These are phyloP conservation scores for Pterocles gutturalis DNA, from an alignment of 2,113 vertebrate species.

Conservation along the genomic window DNA sequence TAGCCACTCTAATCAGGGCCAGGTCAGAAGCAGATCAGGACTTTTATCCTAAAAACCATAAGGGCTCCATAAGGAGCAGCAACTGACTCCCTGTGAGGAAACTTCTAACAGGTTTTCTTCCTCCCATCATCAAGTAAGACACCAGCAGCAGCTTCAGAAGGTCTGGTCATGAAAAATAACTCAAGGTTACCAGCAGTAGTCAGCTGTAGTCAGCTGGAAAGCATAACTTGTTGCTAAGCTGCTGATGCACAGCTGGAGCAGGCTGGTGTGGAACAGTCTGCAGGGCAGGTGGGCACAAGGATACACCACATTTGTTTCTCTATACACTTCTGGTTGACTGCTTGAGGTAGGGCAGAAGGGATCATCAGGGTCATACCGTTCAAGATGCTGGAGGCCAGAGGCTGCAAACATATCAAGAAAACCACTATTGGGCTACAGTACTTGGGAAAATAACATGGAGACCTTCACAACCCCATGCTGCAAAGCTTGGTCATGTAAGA, in stretches of 20 bases:
- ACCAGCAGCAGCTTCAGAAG: background rate
- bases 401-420: background rate
- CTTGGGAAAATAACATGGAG: background rate
- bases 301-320: background rate
- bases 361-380: background rate
- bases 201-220: conserved; percentile 6
- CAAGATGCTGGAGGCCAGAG: background rate
- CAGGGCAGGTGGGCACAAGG: background rate
- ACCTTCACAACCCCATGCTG: background rate
- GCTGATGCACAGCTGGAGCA: background rate
- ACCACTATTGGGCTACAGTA: background rate
- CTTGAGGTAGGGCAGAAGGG: background rate
- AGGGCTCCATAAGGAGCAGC: background rate
- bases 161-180: background rate
- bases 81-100: background rate
- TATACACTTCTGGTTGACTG: background rate
- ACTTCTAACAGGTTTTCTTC: background rate
- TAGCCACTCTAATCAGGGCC: background rate
- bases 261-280: background rate
- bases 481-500: background rate
- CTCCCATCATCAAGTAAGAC: background rate
- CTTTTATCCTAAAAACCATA: background rate
- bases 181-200: background rate
- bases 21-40: background rate
- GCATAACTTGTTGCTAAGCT: background rate